Percentiles rank a stretch among this genome's conserved stretches.
Conservation (phyloP, 2,113 vertebrate species). For the Burhinus bistriatus region DNA sequence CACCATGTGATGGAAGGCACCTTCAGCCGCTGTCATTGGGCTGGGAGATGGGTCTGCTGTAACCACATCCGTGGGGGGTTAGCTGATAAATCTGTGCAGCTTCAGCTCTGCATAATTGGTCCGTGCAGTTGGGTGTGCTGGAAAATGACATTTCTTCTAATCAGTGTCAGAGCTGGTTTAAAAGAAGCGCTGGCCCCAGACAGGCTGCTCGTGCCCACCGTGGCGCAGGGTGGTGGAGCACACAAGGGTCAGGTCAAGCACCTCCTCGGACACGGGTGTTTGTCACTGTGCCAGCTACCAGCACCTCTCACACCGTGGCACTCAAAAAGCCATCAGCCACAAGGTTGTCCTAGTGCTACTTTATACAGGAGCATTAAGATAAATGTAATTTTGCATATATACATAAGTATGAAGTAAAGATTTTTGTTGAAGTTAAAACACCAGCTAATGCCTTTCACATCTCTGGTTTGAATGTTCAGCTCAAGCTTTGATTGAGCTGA, state of each 20-base stretch:
- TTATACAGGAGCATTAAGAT: neutral
- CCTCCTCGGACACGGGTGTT: rapidly evolving
- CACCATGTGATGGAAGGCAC: neutral
- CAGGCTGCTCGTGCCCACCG: neutral
- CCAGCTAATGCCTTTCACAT: rapidly evolving
- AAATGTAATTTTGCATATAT: neutral
- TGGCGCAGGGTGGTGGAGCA: neutral
- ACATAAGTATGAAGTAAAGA: neutral
- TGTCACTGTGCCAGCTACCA: neutral
- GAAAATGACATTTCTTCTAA: neutral
- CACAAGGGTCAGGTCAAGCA: rapidly evolving
- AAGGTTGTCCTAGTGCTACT: too few species aligned
- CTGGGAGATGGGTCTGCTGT: neutral
- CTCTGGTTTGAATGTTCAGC: neutral
- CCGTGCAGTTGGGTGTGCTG: neutral
- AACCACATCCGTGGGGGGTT: neutral
- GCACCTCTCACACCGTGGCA: rapidly evolving
- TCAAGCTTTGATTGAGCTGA: neutral
- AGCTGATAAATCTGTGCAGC: neutral
- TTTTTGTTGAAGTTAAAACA: rapidly evolving
- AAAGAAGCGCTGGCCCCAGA: neutral
- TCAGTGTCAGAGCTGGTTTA: neutral
- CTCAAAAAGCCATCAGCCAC: neutral
- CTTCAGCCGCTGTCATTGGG: neutral
- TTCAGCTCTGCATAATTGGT: neutral